Percentiles rank a stretch among this genome's conserved stretches.
phyloP scores from a whole-genome alignment of 2,113 vertebrate species.

The Pachycephala philippinensis region DNA sequence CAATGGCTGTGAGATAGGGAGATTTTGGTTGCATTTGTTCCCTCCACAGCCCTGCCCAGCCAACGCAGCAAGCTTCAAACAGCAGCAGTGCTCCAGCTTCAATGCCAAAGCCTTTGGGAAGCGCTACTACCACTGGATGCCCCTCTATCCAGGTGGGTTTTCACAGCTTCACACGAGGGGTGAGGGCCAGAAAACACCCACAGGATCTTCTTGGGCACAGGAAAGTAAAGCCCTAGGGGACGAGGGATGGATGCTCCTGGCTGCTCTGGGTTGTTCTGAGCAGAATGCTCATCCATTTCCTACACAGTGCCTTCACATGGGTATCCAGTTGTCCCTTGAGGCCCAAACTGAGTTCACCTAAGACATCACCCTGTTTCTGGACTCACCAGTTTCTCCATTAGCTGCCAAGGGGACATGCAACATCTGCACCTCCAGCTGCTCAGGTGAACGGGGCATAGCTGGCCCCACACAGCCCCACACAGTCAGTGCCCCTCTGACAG shows the following conservation, averaged over 20 bases:
- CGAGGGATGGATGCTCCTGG: not conserved
- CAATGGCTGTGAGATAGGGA: not conserved
- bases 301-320: not conserved
- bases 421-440: not conserved
- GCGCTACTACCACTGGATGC: constrained; percentile 82
- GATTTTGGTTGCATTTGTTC: constrained; percentile 15
- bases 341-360: not conserved
- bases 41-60: constrained; percentile 77
- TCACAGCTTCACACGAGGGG: not conserved
- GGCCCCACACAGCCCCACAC: not conserved
- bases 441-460: not conserved
- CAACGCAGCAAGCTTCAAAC: constrained; percentile 82
- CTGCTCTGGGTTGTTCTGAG: not conserved
- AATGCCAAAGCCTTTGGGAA: constrained; percentile 86
- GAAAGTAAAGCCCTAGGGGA: not conserved
- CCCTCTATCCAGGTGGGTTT: constrained; percentile 84
- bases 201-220: not conserved
- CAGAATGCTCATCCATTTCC: not conserved
- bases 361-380: not conserved
- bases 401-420: not conserved
- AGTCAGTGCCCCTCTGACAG: not conserved
- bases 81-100: constrained; percentile 87
- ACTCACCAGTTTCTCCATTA: not conserved
- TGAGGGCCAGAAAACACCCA: not conserved
- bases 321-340: not conserved